phyloP scores from a whole-genome alignment of 2,888 invertebrate species.

The Arenicola marina region DNA sequence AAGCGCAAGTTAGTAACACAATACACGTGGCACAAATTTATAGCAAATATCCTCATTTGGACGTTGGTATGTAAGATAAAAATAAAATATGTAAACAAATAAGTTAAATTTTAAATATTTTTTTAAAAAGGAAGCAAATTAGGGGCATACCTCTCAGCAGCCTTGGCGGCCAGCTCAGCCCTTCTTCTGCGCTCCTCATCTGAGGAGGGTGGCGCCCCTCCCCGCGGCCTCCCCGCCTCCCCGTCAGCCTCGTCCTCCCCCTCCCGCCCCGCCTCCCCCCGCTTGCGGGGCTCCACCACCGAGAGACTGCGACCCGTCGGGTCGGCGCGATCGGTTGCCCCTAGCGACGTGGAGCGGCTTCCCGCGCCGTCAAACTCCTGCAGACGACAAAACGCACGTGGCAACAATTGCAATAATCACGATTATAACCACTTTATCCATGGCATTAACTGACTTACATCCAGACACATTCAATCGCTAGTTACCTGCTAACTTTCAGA shows the following conservation, averaged over 20 bases:
- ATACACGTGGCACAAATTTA: no score
- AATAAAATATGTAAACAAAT: background rate
- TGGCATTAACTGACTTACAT: no score
- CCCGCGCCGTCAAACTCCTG: slow-evolving; percentile 29
- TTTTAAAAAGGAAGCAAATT: background rate
- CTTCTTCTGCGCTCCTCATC: slow-evolving; percentile 20
- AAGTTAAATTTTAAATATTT: no score
- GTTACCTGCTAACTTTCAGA: no score
- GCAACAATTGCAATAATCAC: no score
- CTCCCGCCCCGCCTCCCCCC: background rate
- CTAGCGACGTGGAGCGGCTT: slow-evolving; percentile 20
- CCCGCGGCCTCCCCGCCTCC: background rate
- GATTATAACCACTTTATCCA: no score
- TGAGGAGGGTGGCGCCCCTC: background rate
- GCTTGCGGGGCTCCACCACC: slow-evolving; percentile 8
- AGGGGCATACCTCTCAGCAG: slow-evolving; percentile 25
- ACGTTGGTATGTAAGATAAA: background rate
- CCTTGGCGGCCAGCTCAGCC: slow-evolving; percentile 20
- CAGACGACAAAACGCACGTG: background rate
- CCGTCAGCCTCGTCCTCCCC: background rate
- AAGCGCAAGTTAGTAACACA: no score
- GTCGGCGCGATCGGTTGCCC: slow-evolving; percentile 25
- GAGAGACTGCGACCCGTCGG: slow-evolving; percentile 28
- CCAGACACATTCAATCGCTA: no score
- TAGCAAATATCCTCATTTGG: background rate